Evolutionary conservation across 2,797 vertebrate genomes (phyloP), one percentile per base, ranked within the genome.

Genomic region (Neosalanx taihuensis): DNA sequence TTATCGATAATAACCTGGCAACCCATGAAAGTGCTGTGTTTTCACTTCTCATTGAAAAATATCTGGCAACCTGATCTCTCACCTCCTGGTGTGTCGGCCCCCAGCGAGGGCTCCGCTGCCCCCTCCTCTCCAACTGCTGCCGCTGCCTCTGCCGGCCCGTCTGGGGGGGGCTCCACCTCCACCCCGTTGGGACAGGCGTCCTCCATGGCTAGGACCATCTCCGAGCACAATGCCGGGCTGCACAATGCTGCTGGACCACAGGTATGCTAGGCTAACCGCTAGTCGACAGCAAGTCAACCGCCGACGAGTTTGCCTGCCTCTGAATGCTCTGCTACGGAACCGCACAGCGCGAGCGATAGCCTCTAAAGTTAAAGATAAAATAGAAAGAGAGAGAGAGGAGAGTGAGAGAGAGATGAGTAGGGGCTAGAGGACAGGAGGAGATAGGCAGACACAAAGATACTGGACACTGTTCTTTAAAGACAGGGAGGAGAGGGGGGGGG

Each of bases 181-280:
- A 78, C 87, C 76, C 87, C 89, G 78, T 87, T 89, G 79, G 81
- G 80, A 85, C 85, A 88, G 78, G 84, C 83, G 13, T 91, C 86
- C 64, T 90, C 87, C 85, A 90, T 84, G 71, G 86, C 85, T 61
- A 86, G 88, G 26, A 67, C 65, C 66, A 67, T 67, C 26, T 49
- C 46, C 15, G 37, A n/a, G 31, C 66, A n/a, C 26, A 31, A 56
- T 17, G 41, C 41, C 12, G 41, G 41, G 2, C 41, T 46, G 41
- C 41, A 46, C 41, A 46, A 46, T 26, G 66, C 78, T 77, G 73
- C 70, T 53, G 23, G 20, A 71, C 86, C 84, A 76, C 84, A 80
- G 84, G 80, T 81, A 84, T 58, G 75, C 83, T 83, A 81, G 78
- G 72, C 81, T 78, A 85, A 67, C 82, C 84, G 70, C 85, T 58